A percentile compares a stretch with the other conserved stretches of the same genome.
These are phyloP conservation scores for Numenius arquata DNA, from an alignment of 2,113 vertebrate species.

Conservation along the genomic window DNA sequence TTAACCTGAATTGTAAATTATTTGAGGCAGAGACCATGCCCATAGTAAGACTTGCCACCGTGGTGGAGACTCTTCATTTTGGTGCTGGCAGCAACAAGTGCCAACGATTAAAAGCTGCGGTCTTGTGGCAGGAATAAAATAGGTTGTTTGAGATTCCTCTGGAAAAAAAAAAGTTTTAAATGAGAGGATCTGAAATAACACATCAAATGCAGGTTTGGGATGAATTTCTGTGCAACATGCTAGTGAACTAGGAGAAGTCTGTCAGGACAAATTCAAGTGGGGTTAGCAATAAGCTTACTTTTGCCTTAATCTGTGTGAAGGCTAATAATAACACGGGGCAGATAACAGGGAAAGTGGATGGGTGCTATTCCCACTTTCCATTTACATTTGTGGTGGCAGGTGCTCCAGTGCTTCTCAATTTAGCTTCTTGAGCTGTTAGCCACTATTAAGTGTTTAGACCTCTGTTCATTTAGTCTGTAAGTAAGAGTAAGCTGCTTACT, in stretches of 20 bases:
- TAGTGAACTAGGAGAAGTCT: neutral
- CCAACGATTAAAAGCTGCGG: neutral
- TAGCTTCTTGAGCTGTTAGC: neutral
- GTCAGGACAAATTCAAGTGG: neutral
- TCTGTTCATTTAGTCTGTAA: neutral
- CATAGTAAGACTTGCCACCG: neutral
- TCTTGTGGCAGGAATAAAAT: neutral
- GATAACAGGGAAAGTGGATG: neutral
- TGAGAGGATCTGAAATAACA: neutral
- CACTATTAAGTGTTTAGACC: neutral
- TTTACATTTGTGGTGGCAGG: neutral
- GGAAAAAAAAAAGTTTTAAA: neutral
- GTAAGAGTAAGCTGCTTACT: neutral
- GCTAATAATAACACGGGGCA: neutral
- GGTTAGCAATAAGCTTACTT: slow-evolving; percentile 3
- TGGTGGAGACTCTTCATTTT: neutral
- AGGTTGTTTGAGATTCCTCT: neutral
- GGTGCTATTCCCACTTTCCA: neutral
- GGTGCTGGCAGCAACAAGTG: neutral
- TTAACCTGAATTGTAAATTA: neutral
- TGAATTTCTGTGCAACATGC: neutral
- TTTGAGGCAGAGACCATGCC: neutral
- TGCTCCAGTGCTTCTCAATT: neutral
- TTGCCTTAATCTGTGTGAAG: neutral
- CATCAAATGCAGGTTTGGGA: neutral